Base-by-base conservation (phyloP, 2,113 vertebrate species). In the Microcebus griseorufus region DNA sequence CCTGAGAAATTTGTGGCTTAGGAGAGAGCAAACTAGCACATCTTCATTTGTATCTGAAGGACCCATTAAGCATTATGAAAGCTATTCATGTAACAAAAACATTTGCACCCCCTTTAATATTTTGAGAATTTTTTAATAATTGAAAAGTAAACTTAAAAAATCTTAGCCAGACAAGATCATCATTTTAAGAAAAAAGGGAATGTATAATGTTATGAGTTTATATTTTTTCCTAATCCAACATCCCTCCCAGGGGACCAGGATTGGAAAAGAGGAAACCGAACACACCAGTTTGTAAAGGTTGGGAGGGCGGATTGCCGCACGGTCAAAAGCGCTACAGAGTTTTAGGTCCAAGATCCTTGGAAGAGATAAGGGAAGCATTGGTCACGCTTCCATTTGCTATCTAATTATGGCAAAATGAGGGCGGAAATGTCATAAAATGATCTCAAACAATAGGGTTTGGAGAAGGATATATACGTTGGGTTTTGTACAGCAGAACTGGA, bases 211-310 rank as follows among this genome's bases (percentile, higher is more conserved):
- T 51, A n/a, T 0, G 2, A 67, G 11, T 37, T 16, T 60, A 39
- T 82, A 3, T 17, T 58, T 81, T 81, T 45, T 17, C 17, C n/a
- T 64, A 27, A 72, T 29, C 29, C 27, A 10, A 4, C 34, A 67
- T 39, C 3, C 25, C 25, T 13, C 12, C 5, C 16, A 0, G 1
- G 22, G n/a, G 0, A 12, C 2, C 14, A 53, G 34, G 69, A 8
- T 34, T 29, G 4, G 45, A n/a, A 45, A 53, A 73, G 1, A 14
- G 13, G 17, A 2, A 34, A 9, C 6, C 10, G 9, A 62, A 25
- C 27, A 22, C 37, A 8, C 1, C 2, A 2, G 3, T 42, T 82
- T 34, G 37, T 45, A 34, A n/a, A 1, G 4, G 3, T 1, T 6
- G 51, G 22, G 64, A 69, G 81, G 27, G 17, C 25, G 39, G 51